A percentile compares a stretch with the other conserved stretches of the same genome.
phyloP scores from a whole-genome alignment of 2,797 vertebrate genomes.

The Brachyrhaphis roseni region DNA sequence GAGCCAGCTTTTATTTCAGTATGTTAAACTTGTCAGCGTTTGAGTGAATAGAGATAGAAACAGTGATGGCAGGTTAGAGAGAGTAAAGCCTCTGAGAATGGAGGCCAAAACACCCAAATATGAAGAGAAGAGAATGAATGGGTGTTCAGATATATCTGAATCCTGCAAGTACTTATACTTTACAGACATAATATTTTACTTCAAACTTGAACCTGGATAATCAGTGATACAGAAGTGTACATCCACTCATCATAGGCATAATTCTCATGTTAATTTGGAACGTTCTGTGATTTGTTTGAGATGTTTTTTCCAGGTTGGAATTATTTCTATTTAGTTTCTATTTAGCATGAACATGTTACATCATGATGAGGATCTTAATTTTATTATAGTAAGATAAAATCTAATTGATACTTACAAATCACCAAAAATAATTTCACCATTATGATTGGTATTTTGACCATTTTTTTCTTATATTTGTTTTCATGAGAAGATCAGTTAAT shows the following conservation, averaged over 20 bases:
- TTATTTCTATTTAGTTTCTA: background rate
- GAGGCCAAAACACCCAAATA: slow-evolving; percentile 72
- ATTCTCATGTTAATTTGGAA: background rate
- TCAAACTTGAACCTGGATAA: background rate
- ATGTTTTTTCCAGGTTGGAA: background rate
- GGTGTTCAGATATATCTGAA: slow-evolving; percentile 8
- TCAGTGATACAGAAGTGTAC: background rate
- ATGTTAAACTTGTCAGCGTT: slow-evolving; percentile 95
- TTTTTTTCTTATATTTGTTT: background rate
- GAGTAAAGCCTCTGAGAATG: slow-evolving; percentile 78
- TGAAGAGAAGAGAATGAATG: slow-evolving; percentile 9
- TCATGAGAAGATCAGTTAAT: background rate
- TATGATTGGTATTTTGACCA: background rate
- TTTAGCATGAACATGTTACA: background rate
- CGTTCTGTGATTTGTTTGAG: background rate
- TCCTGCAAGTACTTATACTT: slow-evolving; percentile 12
- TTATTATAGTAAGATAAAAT: background rate
- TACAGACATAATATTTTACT: slow-evolving; percentile 7
- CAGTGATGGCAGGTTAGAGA: slow-evolving; percentile 88
- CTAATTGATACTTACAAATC: background rate
- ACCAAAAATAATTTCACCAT: background rate
- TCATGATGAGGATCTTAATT: background rate
- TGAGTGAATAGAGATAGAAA: slow-evolving; percentile 87
- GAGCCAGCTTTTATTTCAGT: slow-evolving; percentile 84
- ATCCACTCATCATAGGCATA: background rate